A percentile compares a stretch with the other conserved stretches of the same genome.
phyloP scores from a whole-genome alignment of 2,888 invertebrate genomes.

The Entomobrya proxima region DNA sequence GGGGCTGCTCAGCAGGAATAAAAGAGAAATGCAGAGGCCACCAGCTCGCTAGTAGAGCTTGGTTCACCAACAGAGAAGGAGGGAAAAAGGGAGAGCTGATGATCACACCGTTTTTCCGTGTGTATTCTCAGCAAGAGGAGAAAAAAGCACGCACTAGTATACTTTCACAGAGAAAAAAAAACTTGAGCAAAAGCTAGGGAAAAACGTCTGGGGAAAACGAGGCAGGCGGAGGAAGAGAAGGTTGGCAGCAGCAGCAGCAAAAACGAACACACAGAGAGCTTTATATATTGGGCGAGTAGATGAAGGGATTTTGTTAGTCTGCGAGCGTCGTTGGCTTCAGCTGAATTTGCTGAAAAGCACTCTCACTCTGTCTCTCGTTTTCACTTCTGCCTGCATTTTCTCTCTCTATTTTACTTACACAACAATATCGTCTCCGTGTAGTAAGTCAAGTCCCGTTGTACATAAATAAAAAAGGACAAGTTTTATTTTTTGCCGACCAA shows the following conservation, averaged over 20 bases:
- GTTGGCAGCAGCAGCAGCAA: constrained; percentile 38
- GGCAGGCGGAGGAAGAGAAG: constrained; percentile 51
- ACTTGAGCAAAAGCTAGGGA: neutral
- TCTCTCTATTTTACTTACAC: constrained; percentile 7
- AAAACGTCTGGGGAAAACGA: constrained; percentile 52
- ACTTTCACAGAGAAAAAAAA: neutral
- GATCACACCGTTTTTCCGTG: neutral
- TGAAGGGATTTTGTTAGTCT: constrained; percentile 70
- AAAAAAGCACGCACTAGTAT: neutral
- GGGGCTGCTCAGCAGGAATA: neutral
- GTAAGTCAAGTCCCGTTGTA: constrained; percentile 3
- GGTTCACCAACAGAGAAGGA: constrained; percentile 7
- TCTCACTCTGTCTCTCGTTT: constrained; percentile 24
- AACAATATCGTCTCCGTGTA: neutral
- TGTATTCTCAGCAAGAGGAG: neutral
- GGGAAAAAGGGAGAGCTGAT: constrained; percentile 7
- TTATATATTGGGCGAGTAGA: constrained; percentile 69
- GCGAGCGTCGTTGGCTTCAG: constrained; percentile 62
- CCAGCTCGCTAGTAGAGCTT: constrained; percentile 24
- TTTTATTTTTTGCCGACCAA: constrained; percentile 12
- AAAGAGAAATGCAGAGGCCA: constrained; percentile 41
- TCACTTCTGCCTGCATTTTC: neutral
- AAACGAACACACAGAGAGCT: constrained; percentile 46
- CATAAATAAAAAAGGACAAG: constrained; percentile 38
- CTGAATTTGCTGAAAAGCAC: constrained; percentile 60